These are phyloP conservation scores for Latheticus oryzae DNA, from an alignment of 2,888 invertebrate genomes.

Conservation along the genomic window DNA sequence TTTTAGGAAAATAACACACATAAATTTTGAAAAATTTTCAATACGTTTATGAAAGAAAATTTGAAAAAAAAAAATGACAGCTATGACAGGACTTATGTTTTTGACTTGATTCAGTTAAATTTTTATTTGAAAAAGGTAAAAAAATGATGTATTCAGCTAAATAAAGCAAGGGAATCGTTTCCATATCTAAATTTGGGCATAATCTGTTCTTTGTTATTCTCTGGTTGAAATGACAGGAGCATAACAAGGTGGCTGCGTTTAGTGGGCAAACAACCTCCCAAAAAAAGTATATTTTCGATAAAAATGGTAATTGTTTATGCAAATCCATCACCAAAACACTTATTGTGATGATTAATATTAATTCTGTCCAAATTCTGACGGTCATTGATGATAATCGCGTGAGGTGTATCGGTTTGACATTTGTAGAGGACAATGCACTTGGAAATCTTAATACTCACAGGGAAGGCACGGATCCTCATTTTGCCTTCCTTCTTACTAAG, in stretches of 20 bases:
- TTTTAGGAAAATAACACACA: conserved; percentile 5
- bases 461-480: conserved; percentile 98
- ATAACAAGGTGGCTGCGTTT: conserved; percentile 11
- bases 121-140: conserved; percentile 12
- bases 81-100: conserved; percentile 50
- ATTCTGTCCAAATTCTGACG: conserved; percentile 19
- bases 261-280: background rate
- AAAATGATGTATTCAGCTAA: background rate
- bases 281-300: background rate
- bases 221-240: background rate
- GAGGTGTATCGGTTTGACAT: conserved; percentile 40
- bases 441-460: conserved; percentile 76
- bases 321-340: conserved; percentile 10
- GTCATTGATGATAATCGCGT: conserved; percentile 32
- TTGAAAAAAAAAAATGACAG: conserved; percentile 49
- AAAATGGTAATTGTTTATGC: conserved; percentile 4
- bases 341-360: conserved; percentile 21
- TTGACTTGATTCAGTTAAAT: too few relatives aligned
- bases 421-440: conserved; percentile 45
- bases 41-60: conserved; percentile 18
- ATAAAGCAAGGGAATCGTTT: too few relatives aligned
- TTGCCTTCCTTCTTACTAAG: conserved; percentile 93
- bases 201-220: conserved; percentile 7
- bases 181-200: background rate
- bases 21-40: conserved; percentile 28